Conservation (phyloP, 2,797 vertebrate genomes). For the Ptychobarbus kaznakovi region DNA sequence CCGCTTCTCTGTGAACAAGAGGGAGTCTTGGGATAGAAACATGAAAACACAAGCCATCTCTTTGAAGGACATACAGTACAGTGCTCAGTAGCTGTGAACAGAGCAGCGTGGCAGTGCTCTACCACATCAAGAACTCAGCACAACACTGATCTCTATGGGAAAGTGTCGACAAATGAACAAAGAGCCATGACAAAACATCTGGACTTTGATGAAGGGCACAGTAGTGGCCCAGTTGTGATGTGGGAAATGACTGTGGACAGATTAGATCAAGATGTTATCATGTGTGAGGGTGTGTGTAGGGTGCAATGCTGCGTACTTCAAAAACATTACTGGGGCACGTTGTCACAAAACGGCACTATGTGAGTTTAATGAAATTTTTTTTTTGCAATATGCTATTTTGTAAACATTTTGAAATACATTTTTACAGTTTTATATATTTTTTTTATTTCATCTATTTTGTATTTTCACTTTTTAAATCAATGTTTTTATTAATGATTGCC, state of each 20-base stretch:
- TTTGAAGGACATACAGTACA: slow-evolving; percentile 8
- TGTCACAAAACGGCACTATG: not conserved
- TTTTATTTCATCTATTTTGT: not conserved
- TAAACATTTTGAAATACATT: not conserved
- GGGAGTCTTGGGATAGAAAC: not conserved
- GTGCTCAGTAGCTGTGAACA: slow-evolving; percentile 5
- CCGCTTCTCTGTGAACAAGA: not conserved
- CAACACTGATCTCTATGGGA: not conserved
- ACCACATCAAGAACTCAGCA: not conserved
- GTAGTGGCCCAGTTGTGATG: slow-evolving; percentile 1
- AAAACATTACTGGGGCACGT: not conserved
- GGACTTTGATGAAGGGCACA: slow-evolving; percentile 1
- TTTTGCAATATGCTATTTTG: too few relatives aligned
- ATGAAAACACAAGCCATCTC: not conserved
- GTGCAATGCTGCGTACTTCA: not conserved
- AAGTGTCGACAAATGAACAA: not conserved
- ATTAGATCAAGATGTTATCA: slow-evolving; percentile 21
- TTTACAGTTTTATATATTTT: not conserved
- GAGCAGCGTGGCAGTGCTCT: not conserved
- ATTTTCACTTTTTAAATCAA: too few relatives aligned
- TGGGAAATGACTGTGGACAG: slow-evolving; percentile 10
- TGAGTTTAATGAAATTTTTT: not conserved
- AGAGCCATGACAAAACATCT: not conserved
- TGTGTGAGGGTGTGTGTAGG: not conserved
- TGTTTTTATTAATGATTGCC: too few relatives aligned